Evolutionary conservation across 2,797 vertebrate species (phyloP).

Genomic region (Harpagifer antarcticus): DNA sequence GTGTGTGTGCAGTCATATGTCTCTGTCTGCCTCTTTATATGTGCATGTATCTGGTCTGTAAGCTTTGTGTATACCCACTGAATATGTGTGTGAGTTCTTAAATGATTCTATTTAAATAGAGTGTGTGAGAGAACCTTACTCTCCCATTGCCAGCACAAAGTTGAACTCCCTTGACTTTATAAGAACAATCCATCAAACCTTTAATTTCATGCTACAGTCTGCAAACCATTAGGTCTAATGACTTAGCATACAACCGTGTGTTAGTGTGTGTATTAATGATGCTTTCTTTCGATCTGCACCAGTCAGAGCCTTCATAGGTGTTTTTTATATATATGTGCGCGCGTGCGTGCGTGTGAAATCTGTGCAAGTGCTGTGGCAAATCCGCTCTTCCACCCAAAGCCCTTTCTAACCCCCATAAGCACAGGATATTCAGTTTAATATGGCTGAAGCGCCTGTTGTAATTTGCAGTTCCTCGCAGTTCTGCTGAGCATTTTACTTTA

Average conservation of each 20-base stretch:
- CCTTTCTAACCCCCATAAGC: slow-evolving; percentile 47
- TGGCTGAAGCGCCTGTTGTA: slow-evolving; percentile 40
- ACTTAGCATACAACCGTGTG: slow-evolving; percentile 65
- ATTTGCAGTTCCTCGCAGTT: slow-evolving; percentile 22
- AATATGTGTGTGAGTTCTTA: slow-evolving; percentile 20
- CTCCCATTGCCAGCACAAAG: slow-evolving; percentile 54
- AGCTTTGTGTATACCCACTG: slow-evolving; percentile 12
- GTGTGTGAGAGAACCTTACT: slow-evolving; percentile 40
- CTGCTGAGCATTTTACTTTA: slow-evolving; percentile 54
- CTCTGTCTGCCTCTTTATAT: slow-evolving; percentile 10
- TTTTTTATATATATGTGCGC: slow-evolving; percentile 5
- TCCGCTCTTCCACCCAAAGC: slow-evolving; percentile 8
- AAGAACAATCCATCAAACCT: slow-evolving; percentile 78
- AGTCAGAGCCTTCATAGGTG: slow-evolving; percentile 52
- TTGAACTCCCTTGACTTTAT: slow-evolving; percentile 74
- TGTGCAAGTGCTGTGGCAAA: slow-evolving; percentile 19
- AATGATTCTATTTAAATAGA: slow-evolving; percentile 53
- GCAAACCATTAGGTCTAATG: slow-evolving; percentile 75
- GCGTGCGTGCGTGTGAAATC: neutral
- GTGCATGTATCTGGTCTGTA: neutral
- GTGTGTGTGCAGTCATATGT: slow-evolving; percentile 18
- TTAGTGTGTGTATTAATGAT: slow-evolving; percentile 71
- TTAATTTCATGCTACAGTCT: slow-evolving; percentile 79
- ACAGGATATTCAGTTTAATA: slow-evolving; percentile 56
- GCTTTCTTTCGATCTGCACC: slow-evolving; percentile 55